Evolutionary conservation across 2,797 vertebrate genomes (phyloP).

Genomic region (Macroramphosus scolopax): DNA sequence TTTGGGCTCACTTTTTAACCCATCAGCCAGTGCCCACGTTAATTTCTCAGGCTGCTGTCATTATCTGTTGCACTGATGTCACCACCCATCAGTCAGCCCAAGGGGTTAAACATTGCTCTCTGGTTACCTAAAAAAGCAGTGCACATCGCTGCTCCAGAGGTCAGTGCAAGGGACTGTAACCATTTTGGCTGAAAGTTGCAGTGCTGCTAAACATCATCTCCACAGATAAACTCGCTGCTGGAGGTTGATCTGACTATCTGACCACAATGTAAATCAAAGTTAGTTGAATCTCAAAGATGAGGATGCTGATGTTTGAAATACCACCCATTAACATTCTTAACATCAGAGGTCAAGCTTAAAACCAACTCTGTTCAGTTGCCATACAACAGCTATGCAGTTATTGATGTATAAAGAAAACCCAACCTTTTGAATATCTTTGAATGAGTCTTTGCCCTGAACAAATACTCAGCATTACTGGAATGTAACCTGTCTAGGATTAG

Average conservation of each 20-base stretch:
- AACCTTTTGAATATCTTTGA: conserved; percentile 1
- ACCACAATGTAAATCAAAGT: too few relatives aligned
- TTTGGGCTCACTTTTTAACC: neutral
- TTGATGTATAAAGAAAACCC: too few relatives aligned
- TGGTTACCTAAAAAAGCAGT: conserved; percentile 3
- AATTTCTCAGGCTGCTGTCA: conserved; percentile 36
- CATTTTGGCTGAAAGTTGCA: neutral
- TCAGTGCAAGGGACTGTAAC: conserved; percentile 21
- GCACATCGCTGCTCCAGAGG: too few relatives aligned
- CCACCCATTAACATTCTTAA: neutral
- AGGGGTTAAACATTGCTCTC: conserved; percentile 2
- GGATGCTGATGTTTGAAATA: neutral
- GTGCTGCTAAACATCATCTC: neutral
- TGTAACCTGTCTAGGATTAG: conserved; percentile 13
- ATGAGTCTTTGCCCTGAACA: neutral
- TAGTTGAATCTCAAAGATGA: neutral
- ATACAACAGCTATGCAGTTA: too few relatives aligned
- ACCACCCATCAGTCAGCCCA: neutral
- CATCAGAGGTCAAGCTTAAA: neutral
- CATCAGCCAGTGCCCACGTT: neutral
- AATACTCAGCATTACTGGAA: conserved; percentile 25
- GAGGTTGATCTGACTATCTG: too few relatives aligned
- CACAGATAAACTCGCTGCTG: neutral
- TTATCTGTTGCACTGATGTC: conserved; percentile 40
- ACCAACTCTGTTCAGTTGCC: neutral